Evolutionary conservation across 2,797 vertebrate species (phyloP).

Genomic region (Hemitrygon akajei): DNA sequence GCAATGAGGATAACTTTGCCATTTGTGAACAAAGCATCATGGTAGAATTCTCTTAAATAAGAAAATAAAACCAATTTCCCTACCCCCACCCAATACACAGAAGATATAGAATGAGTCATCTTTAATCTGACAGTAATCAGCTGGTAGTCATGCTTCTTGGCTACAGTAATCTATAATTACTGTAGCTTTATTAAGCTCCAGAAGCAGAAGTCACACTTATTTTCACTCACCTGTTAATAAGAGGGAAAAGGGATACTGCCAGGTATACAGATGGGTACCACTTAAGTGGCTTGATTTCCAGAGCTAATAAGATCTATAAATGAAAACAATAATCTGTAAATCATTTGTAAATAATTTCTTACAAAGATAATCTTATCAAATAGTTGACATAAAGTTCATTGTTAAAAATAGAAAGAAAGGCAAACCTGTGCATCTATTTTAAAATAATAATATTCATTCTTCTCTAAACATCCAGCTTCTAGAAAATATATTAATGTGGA

Average conservation of each 20-base stretch:
- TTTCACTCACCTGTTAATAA: constrained; percentile 66
- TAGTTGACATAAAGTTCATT: neutral
- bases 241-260: constrained; percentile 65
- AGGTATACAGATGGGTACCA: constrained; percentile 74
- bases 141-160: neutral
- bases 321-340: neutral
- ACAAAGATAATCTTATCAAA: neutral
- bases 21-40: neutral
- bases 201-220: constrained; percentile 10
- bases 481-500: constrained; percentile 9
- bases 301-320: constrained; percentile 61
- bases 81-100: neutral
- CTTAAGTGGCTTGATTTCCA: constrained; percentile 65
- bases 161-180: constrained; percentile 24
- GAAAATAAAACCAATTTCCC: neutral
- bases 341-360: constrained; percentile 19
- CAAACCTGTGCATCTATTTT: neutral
- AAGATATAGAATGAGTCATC: constrained; percentile 6
- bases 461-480: neutral
- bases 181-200: neutral
- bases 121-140: constrained; percentile 31
- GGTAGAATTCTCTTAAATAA: neutral
- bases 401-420: neutral
- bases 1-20: neutral
- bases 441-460: neutral